A percentile compares a stretch with the other conserved stretches of the same genome.
Conservation (phyloP, 1,140 invertebrate species). For the Danaus plexippus region DNA sequence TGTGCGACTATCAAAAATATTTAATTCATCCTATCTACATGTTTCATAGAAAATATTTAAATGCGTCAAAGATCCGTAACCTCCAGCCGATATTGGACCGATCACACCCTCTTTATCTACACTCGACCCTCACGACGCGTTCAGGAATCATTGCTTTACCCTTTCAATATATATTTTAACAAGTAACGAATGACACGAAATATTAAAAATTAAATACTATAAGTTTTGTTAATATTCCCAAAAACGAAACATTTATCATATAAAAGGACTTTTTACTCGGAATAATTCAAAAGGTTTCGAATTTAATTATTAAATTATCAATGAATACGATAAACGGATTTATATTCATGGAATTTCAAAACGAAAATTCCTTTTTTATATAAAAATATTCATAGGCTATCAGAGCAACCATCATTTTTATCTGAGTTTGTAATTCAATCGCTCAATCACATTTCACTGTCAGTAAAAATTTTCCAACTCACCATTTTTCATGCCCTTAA, state of each 20-base stretch:
- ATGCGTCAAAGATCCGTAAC: constrained; percentile 10
- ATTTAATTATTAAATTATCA: no score
- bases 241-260: constrained; percentile 32
- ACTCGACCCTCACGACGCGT: constrained; percentile 44
- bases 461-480: constrained; percentile 19
- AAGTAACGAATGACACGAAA: constrained; percentile 1
- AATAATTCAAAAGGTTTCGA: no score
- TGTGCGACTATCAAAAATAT: not conserved
- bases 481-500: constrained; percentile 24
- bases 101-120: constrained; percentile 54
- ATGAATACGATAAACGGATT: no score
- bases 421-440: constrained; percentile 17
- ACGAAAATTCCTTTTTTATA: constrained; percentile 16
- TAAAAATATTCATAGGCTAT: no score
- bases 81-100: constrained; percentile 36
- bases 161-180: constrained; percentile 34
- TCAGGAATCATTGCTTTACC: constrained; percentile 42
- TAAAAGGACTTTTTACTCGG: not conserved
- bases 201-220: constrained; percentile 1
- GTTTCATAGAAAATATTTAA: constrained; percentile 6
- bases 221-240: not conserved
- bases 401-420: constrained; percentile 4
- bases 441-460: constrained; percentile 19
- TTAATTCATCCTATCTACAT: constrained; percentile 6
- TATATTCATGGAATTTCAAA: no score